Percentiles rank a stretch among this genome's conserved stretches.
Evolutionary conservation across 2,888 invertebrate genomes (phyloP).

Genomic region (Drosophila maculinotata): DNA sequence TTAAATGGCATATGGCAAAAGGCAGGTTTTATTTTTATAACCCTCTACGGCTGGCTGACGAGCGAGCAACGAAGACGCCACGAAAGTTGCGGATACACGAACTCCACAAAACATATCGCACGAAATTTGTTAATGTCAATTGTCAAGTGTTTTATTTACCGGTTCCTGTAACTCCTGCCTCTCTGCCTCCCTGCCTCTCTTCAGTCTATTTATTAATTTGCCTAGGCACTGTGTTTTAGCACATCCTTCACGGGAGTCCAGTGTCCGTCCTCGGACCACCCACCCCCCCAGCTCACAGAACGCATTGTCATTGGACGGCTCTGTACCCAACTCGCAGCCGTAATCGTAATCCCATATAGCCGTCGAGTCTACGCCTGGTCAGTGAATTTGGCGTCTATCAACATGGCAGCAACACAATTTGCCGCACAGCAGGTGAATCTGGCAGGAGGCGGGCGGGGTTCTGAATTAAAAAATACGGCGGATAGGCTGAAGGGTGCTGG

Average conservation of each 20-base stretch:
- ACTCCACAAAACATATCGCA: conserved; percentile 70
- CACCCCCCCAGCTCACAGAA: not conserved
- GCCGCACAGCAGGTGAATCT: conserved; percentile 69
- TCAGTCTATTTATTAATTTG: conserved; percentile 70
- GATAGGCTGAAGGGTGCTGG: conserved; percentile 17
- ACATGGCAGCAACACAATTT: conserved; percentile 60
- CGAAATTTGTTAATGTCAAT: conserved; percentile 79
- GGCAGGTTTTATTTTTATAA: conserved; percentile 82
- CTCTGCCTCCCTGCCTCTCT: not conserved
- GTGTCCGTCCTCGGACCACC: not conserved
- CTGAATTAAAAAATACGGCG: not conserved
- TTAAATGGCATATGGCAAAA: conserved; percentile 80
- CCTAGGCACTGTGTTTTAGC: conserved; percentile 51
- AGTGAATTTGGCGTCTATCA: conserved; percentile 56
- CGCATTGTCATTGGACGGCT: conserved; percentile 42
- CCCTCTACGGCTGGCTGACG: conserved; percentile 26
- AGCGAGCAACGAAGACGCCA: conserved; percentile 56
- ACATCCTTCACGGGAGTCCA: conserved; percentile 13
- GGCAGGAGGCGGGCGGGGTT: not conserved
- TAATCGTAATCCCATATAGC: conserved; percentile 30
- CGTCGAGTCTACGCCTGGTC: conserved; percentile 18
- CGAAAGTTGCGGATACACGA: conserved; percentile 64
- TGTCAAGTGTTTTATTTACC: conserved; percentile 54
- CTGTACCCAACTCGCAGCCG: too few species aligned
- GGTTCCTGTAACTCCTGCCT: not conserved